phyloP scores from a whole-genome alignment of 1,140 invertebrate genomes.

The Drosophila prosaltans region DNA sequence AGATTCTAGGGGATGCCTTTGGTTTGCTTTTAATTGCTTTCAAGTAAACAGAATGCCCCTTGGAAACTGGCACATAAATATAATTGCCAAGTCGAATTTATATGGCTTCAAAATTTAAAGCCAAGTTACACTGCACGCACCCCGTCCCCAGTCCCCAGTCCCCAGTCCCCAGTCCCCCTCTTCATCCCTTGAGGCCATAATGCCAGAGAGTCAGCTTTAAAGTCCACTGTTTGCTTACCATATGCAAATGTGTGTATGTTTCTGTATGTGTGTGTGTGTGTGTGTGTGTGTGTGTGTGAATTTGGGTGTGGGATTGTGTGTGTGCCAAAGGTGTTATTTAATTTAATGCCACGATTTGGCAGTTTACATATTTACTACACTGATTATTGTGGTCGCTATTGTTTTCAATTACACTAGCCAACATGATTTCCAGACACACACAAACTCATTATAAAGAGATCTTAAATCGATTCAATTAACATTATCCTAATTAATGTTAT shows the following conservation, averaged over 20 bases:
- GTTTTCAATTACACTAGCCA: conserved; percentile 24
- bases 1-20: conserved; percentile 39
- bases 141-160: not conserved
- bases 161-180: not conserved
- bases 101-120: conserved; percentile 46
- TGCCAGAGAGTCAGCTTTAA: conserved; percentile 22
- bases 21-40: conserved; percentile 77
- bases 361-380: conserved; percentile 52
- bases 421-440: conserved; percentile 8
- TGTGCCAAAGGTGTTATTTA: conserved; percentile 50
- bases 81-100: conserved; percentile 60
- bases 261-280: not conserved
- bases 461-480: not conserved
- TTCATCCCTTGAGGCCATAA: conserved; percentile 30
- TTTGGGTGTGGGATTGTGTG: conserved; percentile 2
- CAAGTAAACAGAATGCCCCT: conserved; percentile 75
- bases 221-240: conserved; percentile 6
- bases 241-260: conserved; percentile 4
- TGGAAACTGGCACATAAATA: conserved; percentile 66
- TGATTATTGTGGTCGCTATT: conserved; percentile 37
- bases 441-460: not conserved
- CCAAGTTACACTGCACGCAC: conserved; percentile 20
- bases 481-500: too few species aligned
- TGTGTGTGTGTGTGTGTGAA: conserved; percentile 12
- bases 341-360: conserved; percentile 63